Evolutionary conservation across 2,888 invertebrate genomes (phyloP).

Genomic region (Glaucopsyche alexis): DNA sequence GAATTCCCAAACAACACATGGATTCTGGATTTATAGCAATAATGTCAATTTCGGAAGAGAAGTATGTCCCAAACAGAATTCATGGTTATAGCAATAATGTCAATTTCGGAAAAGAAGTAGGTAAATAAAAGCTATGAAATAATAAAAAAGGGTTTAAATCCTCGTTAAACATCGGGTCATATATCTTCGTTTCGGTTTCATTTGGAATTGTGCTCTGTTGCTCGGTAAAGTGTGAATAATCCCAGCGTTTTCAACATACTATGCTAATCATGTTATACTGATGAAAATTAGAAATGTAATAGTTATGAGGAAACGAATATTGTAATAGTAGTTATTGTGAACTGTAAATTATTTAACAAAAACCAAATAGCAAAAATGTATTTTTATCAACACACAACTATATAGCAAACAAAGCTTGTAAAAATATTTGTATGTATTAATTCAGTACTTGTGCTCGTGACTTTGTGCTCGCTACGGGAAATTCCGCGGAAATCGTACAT

Average conservation of each 20-base stretch:
- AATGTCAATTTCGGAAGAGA: too few species aligned
- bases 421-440: too few species aligned
- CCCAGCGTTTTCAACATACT: neutral
- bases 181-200: conserved; percentile 21
- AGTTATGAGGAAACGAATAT: neutral
- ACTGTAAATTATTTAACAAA: too few species aligned
- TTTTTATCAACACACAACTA: too few species aligned
- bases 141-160: neutral
- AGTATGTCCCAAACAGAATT: too few species aligned
- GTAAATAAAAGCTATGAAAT: conserved; percentile 7
- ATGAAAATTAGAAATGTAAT: neutral
- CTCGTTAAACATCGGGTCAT: conserved; percentile 8
- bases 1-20: too few species aligned
- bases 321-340: neutral
- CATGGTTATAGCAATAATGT: neutral
- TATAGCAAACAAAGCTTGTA: too few species aligned
- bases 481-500: too few species aligned
- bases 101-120: neutral
- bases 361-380: too few species aligned
- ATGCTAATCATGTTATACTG: neutral
- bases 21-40: too few species aligned
- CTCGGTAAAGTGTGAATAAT: neutral
- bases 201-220: conserved; percentile 16
- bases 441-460: too few species aligned
- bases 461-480: too few species aligned